phyloP scores from a whole-genome alignment of 2,113 vertebrate genomes.

The Aegotheles bennettii region DNA sequence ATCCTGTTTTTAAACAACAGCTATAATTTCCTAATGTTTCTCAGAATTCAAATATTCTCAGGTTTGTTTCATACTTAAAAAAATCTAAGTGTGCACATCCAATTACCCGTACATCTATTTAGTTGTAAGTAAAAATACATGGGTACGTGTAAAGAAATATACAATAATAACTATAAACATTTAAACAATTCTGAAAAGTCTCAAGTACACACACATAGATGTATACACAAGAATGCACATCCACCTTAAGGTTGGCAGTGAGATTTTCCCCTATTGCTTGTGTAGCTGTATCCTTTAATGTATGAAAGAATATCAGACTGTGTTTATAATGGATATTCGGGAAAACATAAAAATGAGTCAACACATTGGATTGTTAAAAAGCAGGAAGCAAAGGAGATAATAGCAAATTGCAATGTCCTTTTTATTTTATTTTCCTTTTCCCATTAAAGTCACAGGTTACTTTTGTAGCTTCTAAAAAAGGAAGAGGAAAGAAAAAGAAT shows the following conservation, averaged over 20 bases:
- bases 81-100: no score
- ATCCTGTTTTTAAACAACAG: slow-evolving; percentile 15
- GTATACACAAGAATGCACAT: not conserved
- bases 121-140: not conserved
- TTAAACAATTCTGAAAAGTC: not conserved
- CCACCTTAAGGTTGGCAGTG: not conserved
- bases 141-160: not conserved
- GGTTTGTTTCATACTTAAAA: slow-evolving; percentile 19
- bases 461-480: not conserved
- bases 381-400: not conserved
- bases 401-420: not conserved
- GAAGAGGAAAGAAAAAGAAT: not conserved
- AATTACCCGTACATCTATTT: not conserved
- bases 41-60: slow-evolving; percentile 1
- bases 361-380: not conserved
- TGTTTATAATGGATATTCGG: not conserved
- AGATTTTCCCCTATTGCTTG: not conserved
- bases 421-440: not conserved
- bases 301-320: not conserved
- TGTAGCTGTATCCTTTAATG: not conserved
- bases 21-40: not conserved
- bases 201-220: not conserved
- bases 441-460: not conserved
- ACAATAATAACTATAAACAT: not conserved
- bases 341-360: not conserved